These are phyloP conservation scores for Drosophila infuscata DNA, from an alignment of 2,888 invertebrate genomes.

Conservation along the genomic window DNA sequence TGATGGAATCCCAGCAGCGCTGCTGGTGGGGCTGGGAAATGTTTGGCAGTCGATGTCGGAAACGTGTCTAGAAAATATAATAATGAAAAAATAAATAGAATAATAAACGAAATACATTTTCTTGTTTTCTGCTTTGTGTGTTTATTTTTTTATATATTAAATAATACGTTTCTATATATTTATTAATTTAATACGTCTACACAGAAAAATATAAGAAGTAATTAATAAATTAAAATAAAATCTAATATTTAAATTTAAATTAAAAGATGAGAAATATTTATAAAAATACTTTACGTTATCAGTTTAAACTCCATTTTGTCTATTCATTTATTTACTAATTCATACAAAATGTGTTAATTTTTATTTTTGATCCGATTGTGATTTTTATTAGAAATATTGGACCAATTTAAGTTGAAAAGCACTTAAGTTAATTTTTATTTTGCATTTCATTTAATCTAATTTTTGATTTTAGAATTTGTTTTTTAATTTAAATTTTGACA, in stretches of 20 bases:
- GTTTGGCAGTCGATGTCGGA: constrained; percentile 55
- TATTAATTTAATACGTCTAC: background rate
- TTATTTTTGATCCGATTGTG: background rate
- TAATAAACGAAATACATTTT: background rate
- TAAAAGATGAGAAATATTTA: background rate
- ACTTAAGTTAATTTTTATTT: too few relatives aligned
- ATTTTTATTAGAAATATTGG: too few relatives aligned
- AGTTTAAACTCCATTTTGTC: background rate
- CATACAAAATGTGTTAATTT: background rate
- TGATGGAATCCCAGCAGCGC: constrained; percentile 50
- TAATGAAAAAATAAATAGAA: background rate
- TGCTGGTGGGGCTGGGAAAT: constrained; percentile 55
- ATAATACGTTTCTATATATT: too few relatives aligned
- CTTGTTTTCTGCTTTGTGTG: background rate
- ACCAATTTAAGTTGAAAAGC: too few relatives aligned
- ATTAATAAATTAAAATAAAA: too few relatives aligned
- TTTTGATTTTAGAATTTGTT: too few relatives aligned
- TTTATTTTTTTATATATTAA: too few relatives aligned
- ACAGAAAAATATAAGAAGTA: too few relatives aligned
- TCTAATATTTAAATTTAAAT: background rate
- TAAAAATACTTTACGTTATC: background rate
- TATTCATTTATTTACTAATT: background rate
- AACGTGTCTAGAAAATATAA: constrained; percentile 29
- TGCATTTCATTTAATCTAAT: too few relatives aligned
- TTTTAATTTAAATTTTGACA: background rate